Conservation (phyloP, 2,888 invertebrate species). For the Eurytoma adleriae region DNA sequence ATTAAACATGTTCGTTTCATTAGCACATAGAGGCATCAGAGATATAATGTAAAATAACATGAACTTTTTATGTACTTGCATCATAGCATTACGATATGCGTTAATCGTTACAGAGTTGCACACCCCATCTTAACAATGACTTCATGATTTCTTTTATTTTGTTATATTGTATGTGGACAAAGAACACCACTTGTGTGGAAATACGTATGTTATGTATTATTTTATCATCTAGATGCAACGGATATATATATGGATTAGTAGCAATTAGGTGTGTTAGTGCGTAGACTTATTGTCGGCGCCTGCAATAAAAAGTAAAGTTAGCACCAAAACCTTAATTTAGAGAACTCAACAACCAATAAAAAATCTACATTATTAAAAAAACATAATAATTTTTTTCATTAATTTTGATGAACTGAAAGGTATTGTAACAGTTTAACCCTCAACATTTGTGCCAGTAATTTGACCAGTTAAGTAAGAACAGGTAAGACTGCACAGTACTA, state of each 20-base stretch:
- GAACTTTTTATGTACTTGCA: constrained; percentile 20
- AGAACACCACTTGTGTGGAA: constrained; percentile 60
- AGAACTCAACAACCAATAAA: constrained; percentile 48
- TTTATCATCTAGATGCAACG: constrained; percentile 69
- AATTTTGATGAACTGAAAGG: constrained; percentile 12
- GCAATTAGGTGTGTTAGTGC: constrained; percentile 74
- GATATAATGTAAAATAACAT: constrained; percentile 19
- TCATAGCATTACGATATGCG: constrained; percentile 43
- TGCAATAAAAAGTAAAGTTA: constrained; percentile 76
- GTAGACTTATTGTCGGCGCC: constrained; percentile 77
- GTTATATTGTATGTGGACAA: constrained; percentile 57
- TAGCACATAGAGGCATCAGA: constrained; percentile 8
- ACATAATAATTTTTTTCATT: background rate
- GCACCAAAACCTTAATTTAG: constrained; percentile 57
- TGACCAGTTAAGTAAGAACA: background rate
- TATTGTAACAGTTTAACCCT: constrained; percentile 12
- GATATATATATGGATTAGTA: constrained; percentile 70
- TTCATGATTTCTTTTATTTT: constrained; percentile 48
- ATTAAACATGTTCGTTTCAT: constrained; percentile 5
- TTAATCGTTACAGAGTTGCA: constrained; percentile 58
- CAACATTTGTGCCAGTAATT: constrained; percentile 1
- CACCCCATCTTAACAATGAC: constrained; percentile 59
- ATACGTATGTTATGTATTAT: constrained; percentile 58
- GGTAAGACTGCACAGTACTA: constrained; percentile 12
- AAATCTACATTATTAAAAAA: constrained; percentile 29